phyloP scores from a whole-genome alignment of 2,888 invertebrate species.

The Mactromeris polynyma region DNA sequence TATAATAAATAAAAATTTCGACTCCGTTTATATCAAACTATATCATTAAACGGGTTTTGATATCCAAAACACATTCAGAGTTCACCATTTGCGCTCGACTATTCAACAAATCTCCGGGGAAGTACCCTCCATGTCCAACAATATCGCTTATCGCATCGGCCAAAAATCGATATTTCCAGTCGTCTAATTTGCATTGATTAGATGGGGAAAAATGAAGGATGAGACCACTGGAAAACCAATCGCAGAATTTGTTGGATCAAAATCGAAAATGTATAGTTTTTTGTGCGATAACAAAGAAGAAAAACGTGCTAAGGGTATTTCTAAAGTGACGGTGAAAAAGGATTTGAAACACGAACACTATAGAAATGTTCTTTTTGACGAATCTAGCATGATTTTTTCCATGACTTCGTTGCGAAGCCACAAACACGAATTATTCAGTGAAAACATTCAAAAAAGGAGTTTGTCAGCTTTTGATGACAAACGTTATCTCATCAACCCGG shows the following conservation, averaged over 20 bases:
- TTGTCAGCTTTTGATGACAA: slow-evolving; percentile 68
- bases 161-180: no score
- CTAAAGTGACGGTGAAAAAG: slow-evolving; percentile 63
- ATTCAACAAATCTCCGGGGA: no score
- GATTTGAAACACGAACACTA: slow-evolving; percentile 58
- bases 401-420: slow-evolving; percentile 58
- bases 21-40: no score
- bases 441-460: slow-evolving; percentile 56
- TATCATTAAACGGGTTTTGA: no score
- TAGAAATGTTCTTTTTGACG: slow-evolving; percentile 52
- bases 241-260: slow-evolving; percentile 78
- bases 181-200: no score
- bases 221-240: slow-evolving; percentile 78
- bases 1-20: no score
- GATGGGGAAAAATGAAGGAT: slow-evolving; percentile 84
- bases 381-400: slow-evolving; percentile 46
- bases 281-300: slow-evolving; percentile 42
- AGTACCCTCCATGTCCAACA: no score
- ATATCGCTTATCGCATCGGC: no score
- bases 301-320: slow-evolving; percentile 63
- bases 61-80: no score
- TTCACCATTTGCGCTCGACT: no score
- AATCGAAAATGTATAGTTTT: slow-evolving; percentile 64
- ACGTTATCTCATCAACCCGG: slow-evolving; percentile 54
- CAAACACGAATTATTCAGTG: slow-evolving; percentile 56